Base-by-base conservation (phyloP, 2,888 invertebrate genomes). In the Caenorhabditis sp. region DNA sequence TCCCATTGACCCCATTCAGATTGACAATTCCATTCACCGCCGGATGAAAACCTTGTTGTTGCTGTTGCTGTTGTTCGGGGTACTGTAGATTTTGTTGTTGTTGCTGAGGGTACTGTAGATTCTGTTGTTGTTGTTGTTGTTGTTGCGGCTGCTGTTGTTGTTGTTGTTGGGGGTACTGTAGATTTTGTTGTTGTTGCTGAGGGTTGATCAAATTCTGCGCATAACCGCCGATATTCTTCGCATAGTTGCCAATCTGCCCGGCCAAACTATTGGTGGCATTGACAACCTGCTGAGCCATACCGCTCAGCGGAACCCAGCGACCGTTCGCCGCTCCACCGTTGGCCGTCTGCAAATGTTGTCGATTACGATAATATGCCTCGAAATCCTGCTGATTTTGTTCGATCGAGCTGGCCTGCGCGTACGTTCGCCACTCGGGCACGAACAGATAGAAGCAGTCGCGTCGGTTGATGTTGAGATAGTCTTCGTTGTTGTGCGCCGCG, bases 361-460 rank as follows among this genome's bases (percentile, higher is more conserved):
- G 68, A 53, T 73, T 78, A 17, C 79, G 80, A 65, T 83, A 83
- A 62, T 79, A 83, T 12, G 69, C 64, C 61, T 83, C 81, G 51
- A 81, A 83, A 66, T 84, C 83, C 6, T 75, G 78, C 55, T 83
- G 83, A 58, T 84, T 81, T 79, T 84, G 84, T 24, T 82, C 80
- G 19, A 73, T 75, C 10, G 76, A 73, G 57, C 76, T 77, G 8
- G 78, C 71, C 55, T 84, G 83, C 1, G 86, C 85, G 59, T 76
- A 87, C 8, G 75, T 70, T 27, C 84, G 68, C 85, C 86, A 87
- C 58, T 86, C 86, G 8, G 86, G 85, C 8, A 86, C 85, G 55
- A 84, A 86, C 23, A 86, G 70, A 64, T 84, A 81, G 79, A 86
- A 86, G 66, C 86, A 86, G 69, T 81, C 69, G 19, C 81, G 81